Percentiles rank a stretch among this genome's conserved stretches.
phyloP scores from a whole-genome alignment of 2,113 vertebrate species.

The Apus apus region DNA sequence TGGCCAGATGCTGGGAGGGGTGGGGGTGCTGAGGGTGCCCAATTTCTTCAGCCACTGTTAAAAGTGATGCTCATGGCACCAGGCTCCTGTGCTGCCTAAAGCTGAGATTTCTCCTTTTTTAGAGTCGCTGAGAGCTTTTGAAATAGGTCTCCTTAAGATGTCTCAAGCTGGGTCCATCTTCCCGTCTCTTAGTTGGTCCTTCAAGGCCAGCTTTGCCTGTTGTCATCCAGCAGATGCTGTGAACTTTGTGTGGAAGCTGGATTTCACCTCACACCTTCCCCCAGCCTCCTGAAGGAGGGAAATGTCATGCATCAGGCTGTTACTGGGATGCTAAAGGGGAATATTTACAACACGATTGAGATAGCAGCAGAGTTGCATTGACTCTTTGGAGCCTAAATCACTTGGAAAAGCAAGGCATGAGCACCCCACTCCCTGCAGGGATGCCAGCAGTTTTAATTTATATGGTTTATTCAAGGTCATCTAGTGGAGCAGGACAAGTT shows the following conservation, averaged over 20 bases:
- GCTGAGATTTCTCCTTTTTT: not conserved
- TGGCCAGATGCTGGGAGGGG: not conserved
- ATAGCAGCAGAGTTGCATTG: rapidly evolving
- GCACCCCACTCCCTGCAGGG: not conserved
- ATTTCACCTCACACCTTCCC: not conserved
- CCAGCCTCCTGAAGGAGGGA: not conserved
- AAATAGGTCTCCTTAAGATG: not conserved
- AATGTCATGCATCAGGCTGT: rapidly evolving
- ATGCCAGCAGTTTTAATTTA: rapidly evolving
- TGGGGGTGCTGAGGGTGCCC: not conserved
- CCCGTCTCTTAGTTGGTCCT: rapidly evolving
- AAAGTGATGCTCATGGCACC: not conserved
- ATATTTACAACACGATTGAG: rapidly evolving
- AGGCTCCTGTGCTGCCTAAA: not conserved
- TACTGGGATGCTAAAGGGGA: not conserved
- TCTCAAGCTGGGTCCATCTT: not conserved
- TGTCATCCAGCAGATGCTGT: not conserved
- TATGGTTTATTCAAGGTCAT: not conserved
- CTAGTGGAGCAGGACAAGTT: rapidly evolving
- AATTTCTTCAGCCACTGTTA: not conserved
- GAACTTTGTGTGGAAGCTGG: not conserved
- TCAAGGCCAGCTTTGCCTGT: not conserved
- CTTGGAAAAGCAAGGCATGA: not conserved
- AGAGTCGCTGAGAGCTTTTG: not conserved
- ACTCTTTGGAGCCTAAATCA: not conserved